Conservation (phyloP, 2,113 vertebrate genomes). For the Notarius quadriscutis region DNA sequence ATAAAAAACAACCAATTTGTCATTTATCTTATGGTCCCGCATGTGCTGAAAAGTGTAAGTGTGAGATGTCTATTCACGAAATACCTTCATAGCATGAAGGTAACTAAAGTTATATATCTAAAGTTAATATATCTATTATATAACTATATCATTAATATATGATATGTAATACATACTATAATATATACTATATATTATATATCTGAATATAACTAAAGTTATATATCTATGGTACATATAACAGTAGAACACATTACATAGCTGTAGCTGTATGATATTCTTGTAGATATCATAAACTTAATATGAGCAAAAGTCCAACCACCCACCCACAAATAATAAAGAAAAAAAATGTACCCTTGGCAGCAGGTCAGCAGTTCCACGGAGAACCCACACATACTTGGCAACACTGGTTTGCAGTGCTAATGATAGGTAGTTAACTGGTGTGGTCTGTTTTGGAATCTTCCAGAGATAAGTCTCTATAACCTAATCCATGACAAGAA, state of each 20-base stretch:
- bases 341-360: neutral
- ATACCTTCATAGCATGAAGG: too few relatives aligned
- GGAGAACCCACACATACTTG: conserved; percentile 30
- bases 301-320: conserved; percentile 15
- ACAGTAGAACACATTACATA: neutral
- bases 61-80: too few relatives aligned
- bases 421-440: neutral
- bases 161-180: too few relatives aligned
- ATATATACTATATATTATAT: too few relatives aligned
- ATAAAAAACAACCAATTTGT: neutral
- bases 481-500: neutral
- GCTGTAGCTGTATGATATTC: neutral
- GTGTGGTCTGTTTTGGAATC: neutral
- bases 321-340: conserved; percentile 13
- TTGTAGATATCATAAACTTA: neutral
- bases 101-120: too few relatives aligned
- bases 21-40: neutral
- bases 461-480: neutral
- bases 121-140: too few relatives aligned
- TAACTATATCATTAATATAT: too few relatives aligned
- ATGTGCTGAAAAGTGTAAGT: too few relatives aligned
- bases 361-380: neutral
- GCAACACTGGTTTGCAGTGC: neutral
- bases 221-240: neutral
- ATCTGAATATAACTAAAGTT: neutral